Percentiles rank a stretch among this genome's conserved stretches.
Conservation (phyloP, 1,140 invertebrate species). For the Apis laboriosa region DNA sequence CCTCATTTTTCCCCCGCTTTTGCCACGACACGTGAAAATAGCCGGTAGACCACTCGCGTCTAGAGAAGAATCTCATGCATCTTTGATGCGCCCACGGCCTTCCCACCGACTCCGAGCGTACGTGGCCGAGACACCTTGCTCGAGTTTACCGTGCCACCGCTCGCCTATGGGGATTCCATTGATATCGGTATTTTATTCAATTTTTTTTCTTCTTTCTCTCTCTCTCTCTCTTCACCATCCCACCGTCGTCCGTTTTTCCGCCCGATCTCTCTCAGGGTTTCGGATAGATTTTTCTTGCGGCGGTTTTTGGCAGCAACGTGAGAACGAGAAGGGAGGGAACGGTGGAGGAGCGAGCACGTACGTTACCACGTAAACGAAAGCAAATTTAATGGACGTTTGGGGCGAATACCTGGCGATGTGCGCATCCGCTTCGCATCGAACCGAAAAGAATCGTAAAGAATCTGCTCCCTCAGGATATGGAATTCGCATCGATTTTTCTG, state of each 20-base stretch:
- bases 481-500: constrained; percentile 13
- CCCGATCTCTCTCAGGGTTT: not conserved
- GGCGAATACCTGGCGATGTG: not conserved
- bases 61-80: constrained; percentile 58
- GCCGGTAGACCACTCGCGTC: constrained; percentile 15
- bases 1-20: not conserved
- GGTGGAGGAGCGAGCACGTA: not conserved
- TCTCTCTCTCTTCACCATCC: not conserved
- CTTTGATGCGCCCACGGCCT: constrained; percentile 55
- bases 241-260: not conserved
- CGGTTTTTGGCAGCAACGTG: not conserved
- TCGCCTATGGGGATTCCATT: not conserved
- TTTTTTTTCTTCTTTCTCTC: not conserved
- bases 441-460: not conserved
- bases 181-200: constrained; percentile 17
- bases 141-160: constrained; percentile 10
- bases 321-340: not conserved
- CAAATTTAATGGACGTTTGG: not conserved
- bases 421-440: not conserved
- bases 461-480: not conserved
- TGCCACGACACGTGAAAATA: constrained; percentile 36
- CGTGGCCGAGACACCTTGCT: constrained; percentile 40
- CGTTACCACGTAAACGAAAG: not conserved
- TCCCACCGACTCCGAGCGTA: constrained; percentile 19
- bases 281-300: not conserved